Percentiles rank a stretch among this genome's conserved stretches.
Evolutionary conservation across 2,797 vertebrate species (phyloP).

Genomic region (Betta splendens): DNA sequence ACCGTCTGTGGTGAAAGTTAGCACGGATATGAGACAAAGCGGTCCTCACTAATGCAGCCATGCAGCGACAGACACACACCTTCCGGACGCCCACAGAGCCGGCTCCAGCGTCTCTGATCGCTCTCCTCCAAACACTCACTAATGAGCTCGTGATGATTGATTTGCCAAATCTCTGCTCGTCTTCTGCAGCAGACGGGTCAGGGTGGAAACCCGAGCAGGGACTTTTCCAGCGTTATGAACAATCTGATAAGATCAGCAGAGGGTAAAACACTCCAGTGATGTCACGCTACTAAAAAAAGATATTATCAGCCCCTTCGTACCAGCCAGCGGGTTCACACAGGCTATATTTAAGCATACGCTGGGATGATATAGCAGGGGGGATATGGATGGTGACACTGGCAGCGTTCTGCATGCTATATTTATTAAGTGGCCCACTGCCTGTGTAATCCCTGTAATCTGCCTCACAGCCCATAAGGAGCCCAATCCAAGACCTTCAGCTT

Average conservation of each 20-base stretch:
- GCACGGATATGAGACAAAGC: no score
- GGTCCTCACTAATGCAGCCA: no score
- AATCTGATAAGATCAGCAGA: neutral
- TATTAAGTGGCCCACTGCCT: constrained; percentile 54
- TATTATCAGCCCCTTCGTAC: constrained; percentile 6
- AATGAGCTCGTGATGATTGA: constrained; percentile 58
- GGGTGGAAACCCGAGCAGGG: constrained; percentile 5
- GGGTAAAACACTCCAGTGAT: neutral
- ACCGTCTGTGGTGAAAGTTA: no score
- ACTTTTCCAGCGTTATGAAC: constrained; percentile 9
- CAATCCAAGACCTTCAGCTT: constrained; percentile 53
- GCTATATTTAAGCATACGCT: constrained; percentile 30
- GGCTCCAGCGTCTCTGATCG: constrained; percentile 45
- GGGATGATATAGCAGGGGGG: constrained; percentile 19
- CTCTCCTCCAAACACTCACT: constrained; percentile 30
- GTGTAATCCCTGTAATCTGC: constrained; percentile 62
- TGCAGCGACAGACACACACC: constrained; percentile 6
- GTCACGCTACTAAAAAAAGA: neutral
- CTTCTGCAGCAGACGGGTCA: constrained; percentile 31
- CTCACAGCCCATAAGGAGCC: constrained; percentile 45
- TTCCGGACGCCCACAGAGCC: constrained; percentile 25
- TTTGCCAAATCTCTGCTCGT: constrained; percentile 48
- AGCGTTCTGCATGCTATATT: constrained; percentile 54
- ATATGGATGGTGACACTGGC: constrained; percentile 34
- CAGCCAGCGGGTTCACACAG: constrained; percentile 20